A percentile compares a stretch with the other conserved stretches of the same genome.
Evolutionary conservation across 2,113 vertebrate genomes (phyloP).

Genomic region (Chlamydotis undulata): DNA sequence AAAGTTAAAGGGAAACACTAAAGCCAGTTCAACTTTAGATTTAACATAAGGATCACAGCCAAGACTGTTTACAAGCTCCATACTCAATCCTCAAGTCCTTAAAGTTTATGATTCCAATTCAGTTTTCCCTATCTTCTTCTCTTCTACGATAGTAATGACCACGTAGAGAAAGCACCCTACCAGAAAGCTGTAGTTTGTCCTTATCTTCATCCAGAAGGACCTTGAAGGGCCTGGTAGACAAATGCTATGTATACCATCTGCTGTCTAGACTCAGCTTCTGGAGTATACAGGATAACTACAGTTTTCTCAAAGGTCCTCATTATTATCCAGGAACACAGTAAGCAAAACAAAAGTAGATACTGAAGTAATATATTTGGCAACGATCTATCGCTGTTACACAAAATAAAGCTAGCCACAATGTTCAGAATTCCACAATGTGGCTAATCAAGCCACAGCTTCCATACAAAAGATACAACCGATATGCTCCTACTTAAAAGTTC

Average conservation of each 20-base stretch:
- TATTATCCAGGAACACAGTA: slow-evolving; percentile 34
- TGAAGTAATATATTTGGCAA: slow-evolving; percentile 2
- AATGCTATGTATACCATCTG: slow-evolving; percentile 37
- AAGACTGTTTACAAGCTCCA: background rate
- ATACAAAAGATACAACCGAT: background rate
- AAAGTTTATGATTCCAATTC: background rate
- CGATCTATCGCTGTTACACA: background rate
- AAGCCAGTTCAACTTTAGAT: background rate
- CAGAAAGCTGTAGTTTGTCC: background rate
- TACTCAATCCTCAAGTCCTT: background rate
- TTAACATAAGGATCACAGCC: background rate
- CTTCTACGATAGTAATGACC: background rate
- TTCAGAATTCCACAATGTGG: background rate
- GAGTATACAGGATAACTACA: slow-evolving; percentile 1
- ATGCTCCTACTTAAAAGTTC: background rate
- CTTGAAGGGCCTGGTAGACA: slow-evolving; percentile 13
- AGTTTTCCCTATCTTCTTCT: background rate
- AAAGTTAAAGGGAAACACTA: background rate
- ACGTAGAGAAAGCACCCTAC: background rate
- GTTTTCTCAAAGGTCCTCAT: slow-evolving; percentile 31
- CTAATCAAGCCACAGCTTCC: background rate
- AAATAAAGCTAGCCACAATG: slow-evolving; percentile 8
- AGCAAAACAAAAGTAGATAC: slow-evolving; percentile 12
- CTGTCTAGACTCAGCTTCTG: slow-evolving; percentile 55
- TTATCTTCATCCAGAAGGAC: slow-evolving; percentile 28